Base-by-base conservation (phyloP, 23 tunicate genomes). In the Styela clava region DNA sequence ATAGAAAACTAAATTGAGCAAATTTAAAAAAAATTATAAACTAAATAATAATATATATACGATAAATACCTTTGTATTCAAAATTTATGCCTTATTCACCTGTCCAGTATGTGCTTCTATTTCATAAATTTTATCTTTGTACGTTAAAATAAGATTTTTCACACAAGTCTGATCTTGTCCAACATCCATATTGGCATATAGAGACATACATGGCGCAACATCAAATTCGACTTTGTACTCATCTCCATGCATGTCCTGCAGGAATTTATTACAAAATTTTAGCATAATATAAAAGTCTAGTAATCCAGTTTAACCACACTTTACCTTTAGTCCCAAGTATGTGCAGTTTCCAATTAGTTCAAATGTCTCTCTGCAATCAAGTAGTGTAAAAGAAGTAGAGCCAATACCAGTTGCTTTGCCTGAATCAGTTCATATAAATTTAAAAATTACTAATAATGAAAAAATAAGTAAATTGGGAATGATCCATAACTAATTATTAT, bases 311-410 rank as follows among this genome's bases (percentile, higher is more conserved):
- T 44, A 44, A 44, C 56, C 12, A 44, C 56, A 44, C 5, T 65
- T 3, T 65, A 65, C 71, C 71, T 65, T 65, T 9, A 65, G 16
- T 7, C 31, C 71, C 7, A 65, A 16, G 16, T 65, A 65, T 1
- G 78, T 73, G n/a, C 78, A 73, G 27, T 73, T 73, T 30, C 78
- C 78, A 23, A 24, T 30, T 22, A 73, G n/a, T 30, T 73, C 62
- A 30, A 32, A 30, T 16, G 52, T 12, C 27, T 73, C 52, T 34
- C 78, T 27, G 44, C 78, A 73, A 26, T 73, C 78, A 73, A 73
- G 44, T 16, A 62, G 52, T 16, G 29, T 73, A 19, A 73, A 23
- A n/a, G 52, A 32, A n/a, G 78, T 24, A 25, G 71, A 25, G 5
- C 71, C 71, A 28, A 65, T 65, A 65, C 16, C 16, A 28, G 16